These are phyloP conservation scores for Dichetophora obliterata DNA, from an alignment of 2,888 invertebrate genomes.

Conservation along the genomic window DNA sequence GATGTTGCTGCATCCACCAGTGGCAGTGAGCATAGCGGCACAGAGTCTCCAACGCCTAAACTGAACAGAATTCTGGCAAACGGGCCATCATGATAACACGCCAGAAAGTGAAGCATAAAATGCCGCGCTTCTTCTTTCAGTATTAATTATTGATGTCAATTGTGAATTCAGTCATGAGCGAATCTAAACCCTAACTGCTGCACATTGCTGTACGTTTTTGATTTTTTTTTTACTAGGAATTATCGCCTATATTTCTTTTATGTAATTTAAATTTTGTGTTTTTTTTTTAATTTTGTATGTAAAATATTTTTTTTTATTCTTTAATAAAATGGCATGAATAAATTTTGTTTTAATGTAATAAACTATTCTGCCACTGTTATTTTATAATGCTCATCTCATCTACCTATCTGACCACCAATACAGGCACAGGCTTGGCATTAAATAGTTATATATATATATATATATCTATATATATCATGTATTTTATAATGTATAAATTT, in stretches of 20 bases:
- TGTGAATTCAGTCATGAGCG: not conserved
- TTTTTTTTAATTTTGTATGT: not conserved
- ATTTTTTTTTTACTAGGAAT: constrained; percentile 33
- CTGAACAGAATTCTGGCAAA: constrained; percentile 42
- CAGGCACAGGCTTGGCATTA: not conserved
- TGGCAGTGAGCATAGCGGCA: constrained; percentile 37
- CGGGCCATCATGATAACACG: constrained; percentile 52
- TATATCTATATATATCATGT: not conserved
- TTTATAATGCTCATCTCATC: constrained; percentile 21
- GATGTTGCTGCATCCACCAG: constrained; percentile 28
- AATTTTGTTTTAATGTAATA: not conserved
- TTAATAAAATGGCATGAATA: not conserved
- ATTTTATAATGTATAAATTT: constrained; percentile 22
- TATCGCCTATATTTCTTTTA: not conserved
- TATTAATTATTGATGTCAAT: constrained; percentile 27
- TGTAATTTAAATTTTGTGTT: not conserved
- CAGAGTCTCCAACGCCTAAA: constrained; percentile 20
- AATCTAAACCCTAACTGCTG: not conserved
- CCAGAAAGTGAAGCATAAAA: not conserved
- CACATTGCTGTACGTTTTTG: constrained; percentile 34
- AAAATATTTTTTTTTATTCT: not conserved
- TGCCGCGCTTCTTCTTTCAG: not conserved
- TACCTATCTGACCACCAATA: not conserved
- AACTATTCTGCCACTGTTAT: constrained; percentile 25
- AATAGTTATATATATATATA: not conserved